Conservation (phyloP, 2,113 vertebrate genomes). For the Vidua chalybeata region DNA sequence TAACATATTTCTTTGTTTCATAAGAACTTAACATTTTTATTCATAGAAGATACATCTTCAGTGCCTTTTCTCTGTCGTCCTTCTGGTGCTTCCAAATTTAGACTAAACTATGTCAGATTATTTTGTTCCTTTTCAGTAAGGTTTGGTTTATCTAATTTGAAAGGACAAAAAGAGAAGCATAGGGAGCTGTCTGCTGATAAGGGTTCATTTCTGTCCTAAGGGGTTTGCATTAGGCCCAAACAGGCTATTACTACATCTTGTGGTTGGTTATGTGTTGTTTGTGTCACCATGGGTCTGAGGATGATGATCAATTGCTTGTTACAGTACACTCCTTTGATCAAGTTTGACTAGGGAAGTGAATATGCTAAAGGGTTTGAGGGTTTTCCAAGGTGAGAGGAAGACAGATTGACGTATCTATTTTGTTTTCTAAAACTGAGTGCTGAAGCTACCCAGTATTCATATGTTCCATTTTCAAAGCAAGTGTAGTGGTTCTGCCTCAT, state of each 20-base stretch:
- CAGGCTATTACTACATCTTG: background rate
- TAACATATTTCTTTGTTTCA: background rate
- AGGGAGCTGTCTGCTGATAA: background rate
- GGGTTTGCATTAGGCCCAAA: background rate
- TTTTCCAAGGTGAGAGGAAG: background rate
- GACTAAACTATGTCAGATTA: background rate
- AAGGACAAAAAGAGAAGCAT: background rate
- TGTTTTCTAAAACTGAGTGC: background rate
- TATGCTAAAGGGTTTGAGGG: background rate
- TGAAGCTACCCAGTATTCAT: background rate
- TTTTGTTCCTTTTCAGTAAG: background rate
- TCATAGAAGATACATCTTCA: background rate
- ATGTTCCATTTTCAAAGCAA: background rate
- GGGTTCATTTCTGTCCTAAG: background rate
- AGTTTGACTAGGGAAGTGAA: background rate
- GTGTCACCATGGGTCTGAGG: rapidly evolving
- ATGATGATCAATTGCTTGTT: background rate
- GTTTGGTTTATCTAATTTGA: background rate
- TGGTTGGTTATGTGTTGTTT: background rate
- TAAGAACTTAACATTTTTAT: background rate
- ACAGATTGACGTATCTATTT: background rate
- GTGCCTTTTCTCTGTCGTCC: background rate
- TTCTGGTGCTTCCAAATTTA: background rate
- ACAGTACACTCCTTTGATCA: background rate
- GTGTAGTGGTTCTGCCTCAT: background rate